Evolutionary conservation across 2,113 vertebrate species (phyloP), one percentile per base, ranked within the genome.

Genomic region (Austrofundulus limnaeus): DNA sequence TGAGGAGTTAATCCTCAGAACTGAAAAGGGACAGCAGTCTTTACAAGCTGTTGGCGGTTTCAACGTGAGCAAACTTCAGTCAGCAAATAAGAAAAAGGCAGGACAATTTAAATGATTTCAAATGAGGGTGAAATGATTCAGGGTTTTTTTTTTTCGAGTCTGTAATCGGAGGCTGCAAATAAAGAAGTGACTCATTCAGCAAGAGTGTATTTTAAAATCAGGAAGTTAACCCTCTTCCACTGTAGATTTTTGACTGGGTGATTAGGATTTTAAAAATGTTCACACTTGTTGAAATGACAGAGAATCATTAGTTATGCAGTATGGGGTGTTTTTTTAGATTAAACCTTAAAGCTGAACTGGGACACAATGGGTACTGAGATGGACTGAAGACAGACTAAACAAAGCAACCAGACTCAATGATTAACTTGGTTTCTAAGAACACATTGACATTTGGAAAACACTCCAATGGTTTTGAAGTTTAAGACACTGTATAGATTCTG

Each of bases 11-110:
- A 61, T 55, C 51, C 39, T 60, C 43, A 23, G 46, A 61, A 20
- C 28, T 60, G 20, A 23, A 61, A 51, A 57, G 24, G 34, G n/a
- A 11, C 15, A 25, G n/a, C 63, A 81, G 51, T 61, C 21, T 34
- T 61, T 0, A 15, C 45, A 13, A 47, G 73, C 47, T 45, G 11
- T 37, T 19, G 17, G 19, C 17, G 38, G 28, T 12, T 7, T n/a
- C 14, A 37, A 54, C 17, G 23, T 47, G n/a, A 31, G 14, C 37
- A 64, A 2, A 12, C 17, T 14, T 42, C n/a, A n/a, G n/a, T n/a
- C n/a, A n/a, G n/a, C n/a, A n/a, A n/a, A 9, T 14, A 15, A 55
- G 42, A 58, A 23, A 28, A 17, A 48, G 52, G 16, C 38, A 19
- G 37, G 20, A 14, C 0, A 25, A 24, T 49, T 31, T 28, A n/a